Evolutionary conservation across 1,140 invertebrate genomes (phyloP), one percentile per base, ranked within the genome.

Genomic region (Chymomyza costata): DNA sequence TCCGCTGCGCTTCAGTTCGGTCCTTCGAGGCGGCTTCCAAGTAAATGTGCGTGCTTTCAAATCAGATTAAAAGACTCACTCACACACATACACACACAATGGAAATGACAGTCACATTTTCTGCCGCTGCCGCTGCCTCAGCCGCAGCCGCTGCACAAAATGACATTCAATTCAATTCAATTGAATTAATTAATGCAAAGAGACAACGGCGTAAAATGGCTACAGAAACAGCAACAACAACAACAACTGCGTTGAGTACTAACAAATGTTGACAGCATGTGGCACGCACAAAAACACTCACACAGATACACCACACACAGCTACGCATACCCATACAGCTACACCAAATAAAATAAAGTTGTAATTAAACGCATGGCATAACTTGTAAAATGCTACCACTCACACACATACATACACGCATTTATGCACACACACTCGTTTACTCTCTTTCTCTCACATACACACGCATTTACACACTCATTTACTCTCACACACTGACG

Each of bases 341-440:
- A n/a, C n/a, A n/a, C n/a, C n/a, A 80, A 78, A 80, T 71, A 67
- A 71, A 78, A 78, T 78, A 78, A 78, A 78, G 71, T 80, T 71
- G 73, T 78, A 78, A 80, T 78, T 78, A 78, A 78, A 78, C 61
- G 71, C 66, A 70, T 70, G 47, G 56, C 56, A 49, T 55, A 55
- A 54, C 57, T 60, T 55, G 52, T 31, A 32, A 47, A 55, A 44
- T 38, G 17, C 50, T 21, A 40, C 6, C 47, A 25, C 15, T 40
- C 14, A 54, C 52, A 30, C 15, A 21, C 39, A 30, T 3, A 28
- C 17, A 14, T 31, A 32, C 52, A 34, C n/a, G 21, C 10, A 46
- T 15, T 14, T 15, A 15, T n/a, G 8, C 47, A 25, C 15, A 49
- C 14, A 54, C 52, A 30, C 65, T n/a, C 17, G 30, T 13, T 32